These are phyloP conservation scores for Ennomos erosarius DNA, from an alignment of 2,888 invertebrate species.

Conservation along the genomic window DNA sequence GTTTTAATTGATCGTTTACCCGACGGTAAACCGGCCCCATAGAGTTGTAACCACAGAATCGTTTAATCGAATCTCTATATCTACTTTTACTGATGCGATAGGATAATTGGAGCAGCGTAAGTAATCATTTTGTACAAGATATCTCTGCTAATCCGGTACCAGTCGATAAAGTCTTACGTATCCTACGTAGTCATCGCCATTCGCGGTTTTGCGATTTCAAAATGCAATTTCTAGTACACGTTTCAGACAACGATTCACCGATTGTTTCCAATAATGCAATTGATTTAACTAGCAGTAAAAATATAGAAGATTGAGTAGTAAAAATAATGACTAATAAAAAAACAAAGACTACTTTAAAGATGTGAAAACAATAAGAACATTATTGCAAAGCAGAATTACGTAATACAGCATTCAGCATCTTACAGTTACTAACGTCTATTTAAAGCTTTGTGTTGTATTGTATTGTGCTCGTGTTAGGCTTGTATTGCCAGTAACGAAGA, in stretches of 20 bases:
- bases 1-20: slow-evolving; percentile 28
- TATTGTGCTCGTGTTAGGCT: too few species aligned
- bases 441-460: too few species aligned
- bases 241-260: slow-evolving; percentile 4
- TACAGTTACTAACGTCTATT: too few species aligned
- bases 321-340: slow-evolving; percentile 1
- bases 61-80: slow-evolving; percentile 51
- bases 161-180: slow-evolving; percentile 54
- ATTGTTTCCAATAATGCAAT: slow-evolving; percentile 24
- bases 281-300: slow-evolving; percentile 12
- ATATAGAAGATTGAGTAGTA: slow-evolving; percentile 1
- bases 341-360: neutral
- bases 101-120: slow-evolving; percentile 59
- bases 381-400: neutral
- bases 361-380: too few species aligned
- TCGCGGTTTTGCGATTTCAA: slow-evolving; percentile 41
- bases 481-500: too few species aligned
- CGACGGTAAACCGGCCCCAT: slow-evolving; percentile 25
- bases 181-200: slow-evolving; percentile 42
- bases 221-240: slow-evolving; percentile 39
- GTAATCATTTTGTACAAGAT: slow-evolving; percentile 55
- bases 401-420: neutral
- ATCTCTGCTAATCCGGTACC: slow-evolving; percentile 50
- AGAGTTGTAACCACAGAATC: slow-evolving; percentile 47
- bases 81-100: slow-evolving; percentile 55